Conservation (phyloP, 2,888 invertebrate species). For the Sarcophaga caerulescens region DNA sequence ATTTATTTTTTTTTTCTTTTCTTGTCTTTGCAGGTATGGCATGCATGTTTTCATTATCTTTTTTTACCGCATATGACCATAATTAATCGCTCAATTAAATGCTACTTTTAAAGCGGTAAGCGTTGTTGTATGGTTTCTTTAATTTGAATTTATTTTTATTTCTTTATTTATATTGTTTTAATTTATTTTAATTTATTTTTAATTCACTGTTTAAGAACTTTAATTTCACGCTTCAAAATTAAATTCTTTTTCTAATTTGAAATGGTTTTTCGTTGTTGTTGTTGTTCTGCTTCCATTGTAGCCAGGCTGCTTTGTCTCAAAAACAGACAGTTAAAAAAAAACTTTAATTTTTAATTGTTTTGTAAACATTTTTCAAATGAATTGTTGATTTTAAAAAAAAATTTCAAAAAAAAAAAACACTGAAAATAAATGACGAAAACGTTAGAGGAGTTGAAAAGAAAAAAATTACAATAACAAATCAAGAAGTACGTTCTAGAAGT, state of each 20-base stretch:
- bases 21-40: slow-evolving; percentile 59
- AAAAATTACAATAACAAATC: too few species aligned
- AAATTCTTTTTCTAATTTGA: slow-evolving; percentile 1
- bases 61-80: background rate
- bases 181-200: slow-evolving; percentile 39
- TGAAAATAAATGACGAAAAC: slow-evolving; percentile 12
- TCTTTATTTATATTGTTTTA: slow-evolving; percentile 16
- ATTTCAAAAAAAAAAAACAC: slow-evolving; percentile 15
- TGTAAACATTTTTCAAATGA: background rate
- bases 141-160: background rate
- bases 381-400: slow-evolving; percentile 36
- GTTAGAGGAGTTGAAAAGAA: too few species aligned
- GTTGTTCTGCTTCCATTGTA: slow-evolving; percentile 3
- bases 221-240: slow-evolving; percentile 63
- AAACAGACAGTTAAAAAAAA: background rate
- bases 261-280: slow-evolving; percentile 1
- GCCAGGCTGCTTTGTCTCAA: background rate
- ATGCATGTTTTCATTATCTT: slow-evolving; percentile 3
- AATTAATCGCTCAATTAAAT: too few species aligned
- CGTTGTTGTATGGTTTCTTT: background rate
- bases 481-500: too few species aligned
- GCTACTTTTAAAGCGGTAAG: slow-evolving; percentile 17
- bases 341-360: slow-evolving; percentile 20
- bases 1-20: slow-evolving; percentile 24
- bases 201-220: slow-evolving; percentile 43